phyloP scores from a whole-genome alignment of 2,888 invertebrate genomes.

The Dasypogon diadema region DNA sequence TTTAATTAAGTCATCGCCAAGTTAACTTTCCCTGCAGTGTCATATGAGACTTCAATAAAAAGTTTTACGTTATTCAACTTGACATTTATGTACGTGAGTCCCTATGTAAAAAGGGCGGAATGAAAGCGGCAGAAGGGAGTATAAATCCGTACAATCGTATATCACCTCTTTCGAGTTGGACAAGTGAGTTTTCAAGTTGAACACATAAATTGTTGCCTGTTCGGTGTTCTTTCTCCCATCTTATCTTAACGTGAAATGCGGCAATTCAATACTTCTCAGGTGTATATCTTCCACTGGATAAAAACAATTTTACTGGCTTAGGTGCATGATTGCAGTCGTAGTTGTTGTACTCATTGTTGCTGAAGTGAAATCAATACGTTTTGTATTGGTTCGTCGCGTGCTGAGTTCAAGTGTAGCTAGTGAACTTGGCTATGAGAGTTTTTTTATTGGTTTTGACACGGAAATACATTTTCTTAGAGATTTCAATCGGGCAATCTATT shows the following conservation, averaged over 20 bases:
- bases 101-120: constrained; percentile 1
- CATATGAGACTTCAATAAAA: neutral
- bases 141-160: neutral
- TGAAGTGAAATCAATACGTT: constrained; percentile 40
- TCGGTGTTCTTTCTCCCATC: neutral
- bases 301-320: neutral
- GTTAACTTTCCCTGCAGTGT: neutral
- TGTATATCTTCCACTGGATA: neutral
- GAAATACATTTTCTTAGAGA: no score
- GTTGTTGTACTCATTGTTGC: constrained; percentile 1
- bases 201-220: neutral
- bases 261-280: neutral
- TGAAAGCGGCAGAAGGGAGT: neutral
- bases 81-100: neutral
- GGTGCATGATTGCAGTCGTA: neutral
- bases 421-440: neutral
- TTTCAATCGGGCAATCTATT: no score
- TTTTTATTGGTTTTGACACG: no score
- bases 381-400: constrained; percentile 1
- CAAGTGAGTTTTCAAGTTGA: neutral
- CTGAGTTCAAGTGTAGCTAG: constrained; percentile 30
- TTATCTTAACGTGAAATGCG: neutral
- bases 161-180: neutral
- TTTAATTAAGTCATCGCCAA: constrained; percentile 8
- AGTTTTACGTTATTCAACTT: neutral